Evolutionary conservation across 2,797 vertebrate genomes (phyloP).

Genomic region (Oryzias sinensis): DNA sequence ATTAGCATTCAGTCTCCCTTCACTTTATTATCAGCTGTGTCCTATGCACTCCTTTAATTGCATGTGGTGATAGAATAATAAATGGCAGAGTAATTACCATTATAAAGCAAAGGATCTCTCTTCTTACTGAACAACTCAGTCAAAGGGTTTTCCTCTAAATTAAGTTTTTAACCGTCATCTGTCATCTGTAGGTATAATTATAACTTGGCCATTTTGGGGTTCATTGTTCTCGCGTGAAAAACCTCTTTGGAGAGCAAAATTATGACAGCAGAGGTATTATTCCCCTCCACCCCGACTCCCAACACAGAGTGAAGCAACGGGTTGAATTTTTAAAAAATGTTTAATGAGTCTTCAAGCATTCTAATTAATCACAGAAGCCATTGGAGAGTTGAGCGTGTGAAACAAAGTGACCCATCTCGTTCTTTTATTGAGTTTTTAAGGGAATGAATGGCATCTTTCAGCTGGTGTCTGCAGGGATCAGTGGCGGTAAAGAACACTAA

Average conservation of each 20-base stretch:
- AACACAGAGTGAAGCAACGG: conserved; percentile 62
- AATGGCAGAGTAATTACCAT: conserved; percentile 99
- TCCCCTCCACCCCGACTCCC: conserved; percentile 14
- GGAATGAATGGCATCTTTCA: conserved; percentile 65
- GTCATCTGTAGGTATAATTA: conserved; percentile 99
- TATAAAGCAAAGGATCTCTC: conserved; percentile 99
- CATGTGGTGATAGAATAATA: conserved; percentile 99
- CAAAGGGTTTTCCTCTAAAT: conserved; percentile 99
- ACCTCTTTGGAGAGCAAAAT: conserved; percentile 80
- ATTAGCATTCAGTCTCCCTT: conserved; percentile 98
- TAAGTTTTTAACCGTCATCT: conserved; percentile 99
- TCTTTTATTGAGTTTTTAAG: conserved; percentile 74
- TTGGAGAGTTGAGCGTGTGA: conserved; percentile 75
- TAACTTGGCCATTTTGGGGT: conserved; percentile 97
- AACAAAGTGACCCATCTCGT: conserved; percentile 76
- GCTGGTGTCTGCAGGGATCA: conserved; percentile 50
- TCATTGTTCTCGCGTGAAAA: conserved; percentile 89
- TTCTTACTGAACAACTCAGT: conserved; percentile 99
- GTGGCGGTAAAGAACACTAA: conserved; percentile 49
- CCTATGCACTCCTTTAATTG: conserved; percentile 99
- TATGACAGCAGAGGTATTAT: conserved; percentile 75
- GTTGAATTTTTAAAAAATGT: conserved; percentile 78
- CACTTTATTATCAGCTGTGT: conserved; percentile 99
- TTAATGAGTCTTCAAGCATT: conserved; percentile 78
- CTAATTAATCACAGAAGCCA: conserved; percentile 80